Base-by-base conservation (phyloP, 1,140 invertebrate species). In the Pogonomyrmex californicus region DNA sequence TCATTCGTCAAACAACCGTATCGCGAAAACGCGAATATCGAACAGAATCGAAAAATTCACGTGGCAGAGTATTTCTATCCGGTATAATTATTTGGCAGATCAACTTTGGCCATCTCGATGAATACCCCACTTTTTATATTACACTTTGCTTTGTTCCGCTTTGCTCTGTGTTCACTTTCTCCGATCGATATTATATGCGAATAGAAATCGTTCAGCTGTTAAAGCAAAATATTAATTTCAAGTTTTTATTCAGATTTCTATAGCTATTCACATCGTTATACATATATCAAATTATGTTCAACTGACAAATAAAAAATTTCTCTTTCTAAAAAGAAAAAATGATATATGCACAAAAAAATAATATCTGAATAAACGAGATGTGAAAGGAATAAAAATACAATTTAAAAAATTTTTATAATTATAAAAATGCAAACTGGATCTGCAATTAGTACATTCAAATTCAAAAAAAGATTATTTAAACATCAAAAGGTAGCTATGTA, bases 1-100 rank as follows among this genome's bases (percentile, higher is more conserved):
- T 88, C 82, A 83, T 76, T 23, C 75, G 82, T 91, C 86, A 75
- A 65, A 30, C 9, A 51, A 36, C 58, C 68, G 62, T 23, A 44
- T 14, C 17, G 2, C 66, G 10, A 30, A 49, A 62, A 41, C 33
- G n/a, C 36, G n/a, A 56, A 54, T 47, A 56, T 65, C 62, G 10
- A 58, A 62, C 36, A 44, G 41, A 62, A 79, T 78, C 41, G n/a
- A 60, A 41, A 30, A 77, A 82, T 62, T 70, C 70, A 12, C 54
- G 49, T 30, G 23, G 12, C n/a, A 17, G 47, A 17, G 6, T 33
- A 44, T 56, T 66, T 10, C 4, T 12, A 36, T 51, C 2, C 23
- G 6, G 36, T 14, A 41, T 30, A 83, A 75, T 75, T 83, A 82
- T 83, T 83, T 17, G 10, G 1, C 47, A 44, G 7, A 0, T 9